phyloP scores from a whole-genome alignment of 2,888 invertebrate species.

The Trisateles emortualis region DNA sequence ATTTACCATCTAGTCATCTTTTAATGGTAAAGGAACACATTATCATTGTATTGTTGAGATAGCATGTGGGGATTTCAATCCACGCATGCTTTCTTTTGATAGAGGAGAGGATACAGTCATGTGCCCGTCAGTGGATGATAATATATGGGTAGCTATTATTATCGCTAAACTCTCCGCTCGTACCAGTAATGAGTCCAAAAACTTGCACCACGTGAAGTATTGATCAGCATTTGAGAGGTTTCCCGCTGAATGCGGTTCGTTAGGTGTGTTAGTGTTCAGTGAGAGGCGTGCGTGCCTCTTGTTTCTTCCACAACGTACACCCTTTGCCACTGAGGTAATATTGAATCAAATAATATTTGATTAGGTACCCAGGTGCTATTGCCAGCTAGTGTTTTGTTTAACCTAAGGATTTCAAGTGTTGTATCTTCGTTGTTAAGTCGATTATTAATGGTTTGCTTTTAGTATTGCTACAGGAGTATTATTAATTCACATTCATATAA shows the following conservation, averaged over 20 bases:
- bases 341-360: conserved; percentile 79
- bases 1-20: too few species aligned
- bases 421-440: conserved; percentile 38
- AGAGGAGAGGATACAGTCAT: too few species aligned
- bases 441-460: conserved; percentile 11
- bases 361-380: conserved; percentile 63
- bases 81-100: too few species aligned
- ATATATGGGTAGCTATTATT: neutral
- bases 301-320: conserved; percentile 55
- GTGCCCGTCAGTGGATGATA: too few species aligned
- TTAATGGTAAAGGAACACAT: too few species aligned
- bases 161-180: conserved; percentile 23
- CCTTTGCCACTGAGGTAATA: conserved; percentile 61
- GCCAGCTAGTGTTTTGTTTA: conserved; percentile 63
- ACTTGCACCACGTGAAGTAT: conserved; percentile 62
- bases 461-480: neutral
- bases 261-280: conserved; percentile 67
- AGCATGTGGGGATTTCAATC: too few species aligned
- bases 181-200: conserved; percentile 26
- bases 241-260: conserved; percentile 79
- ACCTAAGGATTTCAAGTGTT: conserved; percentile 37
- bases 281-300: conserved; percentile 62
- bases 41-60: too few species aligned
- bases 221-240: conserved; percentile 77
- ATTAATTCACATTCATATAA: neutral